phyloP scores from a whole-genome alignment of 2,797 vertebrate species.

The Channa striata region DNA sequence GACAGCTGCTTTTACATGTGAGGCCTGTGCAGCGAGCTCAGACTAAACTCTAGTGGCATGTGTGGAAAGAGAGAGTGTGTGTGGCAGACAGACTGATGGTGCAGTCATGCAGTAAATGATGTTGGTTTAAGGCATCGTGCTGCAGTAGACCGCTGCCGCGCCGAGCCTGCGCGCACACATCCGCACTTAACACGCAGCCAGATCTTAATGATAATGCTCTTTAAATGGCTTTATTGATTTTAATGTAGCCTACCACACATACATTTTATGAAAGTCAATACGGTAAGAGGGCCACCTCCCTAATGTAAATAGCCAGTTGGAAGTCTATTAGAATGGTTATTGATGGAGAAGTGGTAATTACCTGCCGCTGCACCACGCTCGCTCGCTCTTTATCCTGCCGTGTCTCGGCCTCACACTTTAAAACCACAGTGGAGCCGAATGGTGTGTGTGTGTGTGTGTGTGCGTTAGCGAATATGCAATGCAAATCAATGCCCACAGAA shows the following conservation, averaged over 20 bases:
- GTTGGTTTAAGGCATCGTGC: conserved; percentile 77
- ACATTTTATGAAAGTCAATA: conserved; percentile 84
- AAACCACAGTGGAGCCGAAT: conserved; percentile 42
- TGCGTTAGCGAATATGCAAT: conserved; percentile 43
- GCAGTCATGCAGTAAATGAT: conserved; percentile 80
- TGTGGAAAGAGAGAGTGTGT: conserved; percentile 5
- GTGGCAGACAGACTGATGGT: conserved; percentile 49
- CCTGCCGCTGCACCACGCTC: conserved; percentile 48
- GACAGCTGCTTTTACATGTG: conserved; percentile 17
- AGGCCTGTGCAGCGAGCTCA: conserved; percentile 26
- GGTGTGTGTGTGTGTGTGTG: background rate
- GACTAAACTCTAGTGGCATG: conserved; percentile 36
- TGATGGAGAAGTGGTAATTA: conserved; percentile 79
- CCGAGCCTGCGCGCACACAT: conserved; percentile 38
- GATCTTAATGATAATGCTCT: conserved; percentile 80
- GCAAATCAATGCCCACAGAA: conserved; percentile 42
- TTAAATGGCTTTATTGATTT: conserved; percentile 84
- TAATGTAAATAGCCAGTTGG: conserved; percentile 76
- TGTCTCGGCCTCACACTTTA: conserved; percentile 58
- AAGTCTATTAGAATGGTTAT: conserved; percentile 82
- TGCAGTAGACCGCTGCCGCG: conserved; percentile 50
- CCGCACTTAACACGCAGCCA: conserved; percentile 67
- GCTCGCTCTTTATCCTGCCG: conserved; percentile 56
- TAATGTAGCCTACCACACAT: conserved; percentile 76
- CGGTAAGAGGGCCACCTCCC: conserved; percentile 67